Base-by-base conservation (phyloP, 1,140 invertebrate genomes). In the Sitobion miscanthi region DNA sequence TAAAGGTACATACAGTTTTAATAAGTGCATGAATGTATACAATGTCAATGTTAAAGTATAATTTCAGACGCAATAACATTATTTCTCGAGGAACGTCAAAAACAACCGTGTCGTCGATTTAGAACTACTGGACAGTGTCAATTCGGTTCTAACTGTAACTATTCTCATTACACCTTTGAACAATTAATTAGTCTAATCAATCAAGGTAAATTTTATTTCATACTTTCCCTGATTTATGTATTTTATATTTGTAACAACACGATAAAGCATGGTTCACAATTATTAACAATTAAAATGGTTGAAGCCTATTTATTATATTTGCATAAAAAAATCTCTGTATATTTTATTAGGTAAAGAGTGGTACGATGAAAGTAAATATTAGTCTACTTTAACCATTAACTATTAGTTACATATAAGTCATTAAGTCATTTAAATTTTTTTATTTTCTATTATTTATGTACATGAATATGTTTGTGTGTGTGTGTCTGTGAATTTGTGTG, bases 21-120 rank as follows among this genome's bases (percentile, higher is more conserved):
- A 69, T 20, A 90, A 20, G 2, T 20, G n/a, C 17, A 85, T 9
- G 35, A 45, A 86, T 83, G 21, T 83, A 93, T 86, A 86, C 38
- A 54, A 45, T 86, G 8, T 85, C 85, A 86, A 45, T 77, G 35
- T 93, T 85, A 83, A 83, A 93, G 77, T 93, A n/a, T 57, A 30
- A 42, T 93, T 93, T 86, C 49, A 93, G 91, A 93, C 91, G 91
- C 91, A n/a, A 45, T 93, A 85, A 93, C 91, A 54, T 54, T 93
- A 86, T 93, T 93, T 86, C 35, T 93, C 30, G 91, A 93, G 14
- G 91, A 93, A 86, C 47, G 49, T 54, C 82, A 93, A 62, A 93
- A 93, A 4, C 91, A 57, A 93, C n/a, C 91, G 35, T 93, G 91
- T 85, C 82, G 91, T 45, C 35, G 82, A 93, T 86, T 86, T 35